Percentiles rank a stretch among this genome's conserved stretches.
phyloP scores from a whole-genome alignment of 1,140 invertebrate genomes.

The Leptopilina clavipes region DNA sequence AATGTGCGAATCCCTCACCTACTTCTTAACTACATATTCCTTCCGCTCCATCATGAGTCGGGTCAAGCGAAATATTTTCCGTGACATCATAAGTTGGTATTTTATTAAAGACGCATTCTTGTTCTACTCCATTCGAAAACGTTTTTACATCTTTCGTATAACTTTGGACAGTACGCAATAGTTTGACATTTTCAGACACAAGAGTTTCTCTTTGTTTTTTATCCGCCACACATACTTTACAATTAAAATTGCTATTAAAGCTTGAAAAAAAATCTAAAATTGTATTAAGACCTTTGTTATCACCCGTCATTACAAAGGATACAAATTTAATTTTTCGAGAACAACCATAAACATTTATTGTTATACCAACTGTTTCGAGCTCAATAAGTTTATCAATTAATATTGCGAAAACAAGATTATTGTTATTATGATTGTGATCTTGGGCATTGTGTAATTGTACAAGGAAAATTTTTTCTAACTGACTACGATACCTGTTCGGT shows the following conservation, averaged over 20 bases:
- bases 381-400: slow-evolving; percentile 38
- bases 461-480: slow-evolving; percentile 41
- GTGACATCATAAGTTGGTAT: no score
- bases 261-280: slow-evolving; percentile 34
- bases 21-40: no score
- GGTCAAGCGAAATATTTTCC: no score
- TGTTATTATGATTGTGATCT: slow-evolving; percentile 25
- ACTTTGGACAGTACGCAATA: no score
- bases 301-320: slow-evolving; percentile 18
- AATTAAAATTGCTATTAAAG: background rate
- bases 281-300: slow-evolving; percentile 35
- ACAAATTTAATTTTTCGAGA: slow-evolving; percentile 31
- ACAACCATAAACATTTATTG: background rate
- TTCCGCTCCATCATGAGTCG: no score
- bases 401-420: slow-evolving; percentile 24
- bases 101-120: no score
- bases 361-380: slow-evolving; percentile 29
- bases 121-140: no score
- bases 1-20: no score
- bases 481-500: slow-evolving; percentile 8
- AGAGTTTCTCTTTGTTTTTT: no score
- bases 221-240: no score
- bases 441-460: slow-evolving; percentile 21
- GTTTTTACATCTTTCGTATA: no score
- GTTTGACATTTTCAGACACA: no score